These are phyloP conservation scores for Hiodon tergisus DNA, from an alignment of 2,113 vertebrate species.

Conservation along the genomic window DNA sequence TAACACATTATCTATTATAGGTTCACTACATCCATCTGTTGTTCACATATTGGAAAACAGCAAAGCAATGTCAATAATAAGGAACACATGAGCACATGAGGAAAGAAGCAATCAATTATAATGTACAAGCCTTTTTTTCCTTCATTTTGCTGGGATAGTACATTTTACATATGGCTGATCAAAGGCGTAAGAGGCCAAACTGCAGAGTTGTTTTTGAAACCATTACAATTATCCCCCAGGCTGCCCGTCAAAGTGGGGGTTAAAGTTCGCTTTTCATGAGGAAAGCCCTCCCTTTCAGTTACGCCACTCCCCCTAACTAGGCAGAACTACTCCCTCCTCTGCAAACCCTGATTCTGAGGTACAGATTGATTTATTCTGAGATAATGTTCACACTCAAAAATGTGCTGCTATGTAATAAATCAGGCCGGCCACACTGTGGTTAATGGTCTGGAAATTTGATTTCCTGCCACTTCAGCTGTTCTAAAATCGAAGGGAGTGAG, in stretches of 20 bases:
- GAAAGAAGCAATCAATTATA: conserved; percentile 1
- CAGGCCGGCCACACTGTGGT: conserved; percentile 27
- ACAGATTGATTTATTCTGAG: conserved; percentile 39
- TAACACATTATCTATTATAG: neutral
- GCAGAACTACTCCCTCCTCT: neutral
- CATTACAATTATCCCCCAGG: conserved; percentile 27
- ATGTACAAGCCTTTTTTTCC: neutral
- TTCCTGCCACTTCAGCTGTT: conserved; percentile 44
- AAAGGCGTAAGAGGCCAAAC: conserved; percentile 24
- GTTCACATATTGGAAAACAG: conserved; percentile 11
- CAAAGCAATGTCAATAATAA: conserved; percentile 6
- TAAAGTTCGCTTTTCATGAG: neutral
- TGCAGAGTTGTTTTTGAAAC: conserved; percentile 28
- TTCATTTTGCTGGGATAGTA: conserved; percentile 24
- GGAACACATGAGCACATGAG: neutral
- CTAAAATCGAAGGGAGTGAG: conserved; percentile 33
- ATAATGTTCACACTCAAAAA: conserved; percentile 42
- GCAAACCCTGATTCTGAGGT: conserved; percentile 14
- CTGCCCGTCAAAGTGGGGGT: neutral
- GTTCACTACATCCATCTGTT: conserved; percentile 4
- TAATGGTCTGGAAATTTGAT: conserved; percentile 42
- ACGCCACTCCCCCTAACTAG: neutral
- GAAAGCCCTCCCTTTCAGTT: too few species aligned
- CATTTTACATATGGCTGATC: conserved; percentile 30
- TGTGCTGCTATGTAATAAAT: conserved; percentile 34